phyloP scores from a whole-genome alignment of 2,888 invertebrate species.

The Oasisia sp. region DNA sequence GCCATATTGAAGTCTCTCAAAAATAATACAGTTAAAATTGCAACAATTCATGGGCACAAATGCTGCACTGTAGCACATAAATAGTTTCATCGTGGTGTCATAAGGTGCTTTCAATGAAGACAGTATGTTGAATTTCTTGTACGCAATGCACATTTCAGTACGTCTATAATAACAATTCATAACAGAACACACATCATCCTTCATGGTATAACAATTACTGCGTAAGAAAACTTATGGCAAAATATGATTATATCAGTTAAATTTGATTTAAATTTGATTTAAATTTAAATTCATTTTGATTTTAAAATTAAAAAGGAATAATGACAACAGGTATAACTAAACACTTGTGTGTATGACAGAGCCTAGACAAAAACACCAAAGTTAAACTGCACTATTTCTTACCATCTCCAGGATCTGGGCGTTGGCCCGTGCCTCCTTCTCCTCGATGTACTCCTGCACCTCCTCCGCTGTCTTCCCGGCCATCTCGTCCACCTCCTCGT shows the following conservation, averaged over 20 bases:
- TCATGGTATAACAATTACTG: no score
- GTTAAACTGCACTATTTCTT: conserved; percentile 28
- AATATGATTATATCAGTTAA: background rate
- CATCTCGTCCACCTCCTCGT: conserved; percentile 91
- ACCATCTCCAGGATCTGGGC: conserved; percentile 97
- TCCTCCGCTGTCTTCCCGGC: conserved; percentile 86
- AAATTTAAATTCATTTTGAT: no score
- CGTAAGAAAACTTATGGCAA: no score
- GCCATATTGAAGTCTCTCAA: no score
- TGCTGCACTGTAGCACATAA: no score
- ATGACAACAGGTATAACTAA: background rate
- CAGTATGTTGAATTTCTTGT: background rate
- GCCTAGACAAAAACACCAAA: background rate
- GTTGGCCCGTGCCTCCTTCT: conserved; percentile 93
- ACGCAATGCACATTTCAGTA: background rate
- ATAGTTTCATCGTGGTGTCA: background rate
- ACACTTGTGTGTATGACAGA: background rate
- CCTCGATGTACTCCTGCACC: conserved; percentile 86
- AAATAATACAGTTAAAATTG: no score
- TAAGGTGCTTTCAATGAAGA: background rate
- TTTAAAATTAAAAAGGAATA: no score
- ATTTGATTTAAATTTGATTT: background rate
- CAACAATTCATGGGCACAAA: no score
- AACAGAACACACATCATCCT: background rate
- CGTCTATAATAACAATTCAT: background rate